phyloP scores from a whole-genome alignment of 2,888 invertebrate genomes.

The Chouioia cunea region DNA sequence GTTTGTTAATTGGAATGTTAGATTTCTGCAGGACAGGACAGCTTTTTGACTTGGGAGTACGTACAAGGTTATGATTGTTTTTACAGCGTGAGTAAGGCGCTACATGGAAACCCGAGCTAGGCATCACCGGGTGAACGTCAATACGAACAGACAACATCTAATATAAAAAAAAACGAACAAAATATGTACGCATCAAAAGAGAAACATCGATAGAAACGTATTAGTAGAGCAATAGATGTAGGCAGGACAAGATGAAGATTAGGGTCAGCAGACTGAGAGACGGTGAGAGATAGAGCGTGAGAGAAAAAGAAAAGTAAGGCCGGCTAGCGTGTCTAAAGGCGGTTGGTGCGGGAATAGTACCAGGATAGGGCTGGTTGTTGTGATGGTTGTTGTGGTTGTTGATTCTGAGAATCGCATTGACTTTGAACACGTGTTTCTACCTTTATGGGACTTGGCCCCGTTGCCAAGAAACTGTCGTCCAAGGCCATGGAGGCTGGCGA shows the following conservation, averaged over 20 bases:
- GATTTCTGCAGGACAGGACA: slow-evolving; percentile 36
- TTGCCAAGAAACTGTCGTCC: slow-evolving; percentile 81
- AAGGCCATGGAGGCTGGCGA: slow-evolving; percentile 88
- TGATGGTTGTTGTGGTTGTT: slow-evolving; percentile 46
- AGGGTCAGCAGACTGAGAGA: slow-evolving; percentile 35
- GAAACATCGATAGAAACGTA: slow-evolving; percentile 38
- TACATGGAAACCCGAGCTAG: slow-evolving; percentile 43
- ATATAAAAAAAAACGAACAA: slow-evolving; percentile 46
- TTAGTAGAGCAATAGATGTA: slow-evolving; percentile 35
- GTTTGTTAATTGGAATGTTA: slow-evolving; percentile 42
- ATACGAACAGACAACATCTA: slow-evolving; percentile 45
- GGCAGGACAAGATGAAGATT: slow-evolving; percentile 26
- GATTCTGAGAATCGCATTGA: slow-evolving; percentile 61
- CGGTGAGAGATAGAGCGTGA: slow-evolving; percentile 42
- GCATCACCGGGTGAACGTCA: slow-evolving; percentile 27
- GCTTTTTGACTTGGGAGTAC: slow-evolving; percentile 24
- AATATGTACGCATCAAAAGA: slow-evolving; percentile 49
- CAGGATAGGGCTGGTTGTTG: slow-evolving; percentile 63
- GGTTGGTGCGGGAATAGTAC: slow-evolving; percentile 67
- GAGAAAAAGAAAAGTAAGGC: slow-evolving; percentile 57
- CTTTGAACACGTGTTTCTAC: slow-evolving; percentile 67
- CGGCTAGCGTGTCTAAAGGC: slow-evolving; percentile 69
- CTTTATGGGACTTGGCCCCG: slow-evolving; percentile 76
- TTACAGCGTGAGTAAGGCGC: neutral
- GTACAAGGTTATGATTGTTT: slow-evolving; percentile 30